Base-by-base conservation (phyloP, 2,888 invertebrate species). In the Limnephilus marmoratus region DNA sequence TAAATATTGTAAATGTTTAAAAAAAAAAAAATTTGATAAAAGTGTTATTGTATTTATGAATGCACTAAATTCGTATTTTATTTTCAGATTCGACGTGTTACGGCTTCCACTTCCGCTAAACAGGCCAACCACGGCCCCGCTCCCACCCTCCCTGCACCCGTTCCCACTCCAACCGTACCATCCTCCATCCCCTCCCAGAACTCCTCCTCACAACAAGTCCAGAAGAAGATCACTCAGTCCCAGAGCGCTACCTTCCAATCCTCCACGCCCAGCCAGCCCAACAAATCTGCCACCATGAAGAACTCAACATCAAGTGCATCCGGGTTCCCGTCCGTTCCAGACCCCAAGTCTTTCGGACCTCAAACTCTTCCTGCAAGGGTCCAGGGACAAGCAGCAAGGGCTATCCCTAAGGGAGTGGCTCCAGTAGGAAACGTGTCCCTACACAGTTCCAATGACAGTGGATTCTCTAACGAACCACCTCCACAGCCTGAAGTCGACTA, bases 381-480 rank as follows among this genome's bases (percentile, higher is more conserved):
- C 92, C 92, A 92, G 87, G 90, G 82, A 24, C 83, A 87, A 49
- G 41, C 90, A 15, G 91, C 90, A 41, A 93, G 93, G 91, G 93
- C 87, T n/a, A 90, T 94, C 29, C 93, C 94, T 15, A 93, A 93
- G 89, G 93, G 93, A 80, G 93, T 93, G 41, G 92, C 91, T 87
- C 96, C 96, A 41, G 97, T 97, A 86, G 97, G 97, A 92, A 97
- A 97, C 94, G 97, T 97, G 2, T 98, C 98, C 82, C 97, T 98
- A 94, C 98, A 98, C 95, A 98, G 98, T 95, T 98, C 98, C 95
- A 98, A 98, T 95, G 98, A 98, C 95, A 98, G 98, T 94, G 98
- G 98, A 29, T 98, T 98, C 95, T 98, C 98, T 94, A 98, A 98
- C 95, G 98, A 98, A 95, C 97, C 98, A 15, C 98, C 98, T 5